Base-by-base conservation (phyloP, 2,797 vertebrate genomes). In the Hozukius guyotensis region DNA sequence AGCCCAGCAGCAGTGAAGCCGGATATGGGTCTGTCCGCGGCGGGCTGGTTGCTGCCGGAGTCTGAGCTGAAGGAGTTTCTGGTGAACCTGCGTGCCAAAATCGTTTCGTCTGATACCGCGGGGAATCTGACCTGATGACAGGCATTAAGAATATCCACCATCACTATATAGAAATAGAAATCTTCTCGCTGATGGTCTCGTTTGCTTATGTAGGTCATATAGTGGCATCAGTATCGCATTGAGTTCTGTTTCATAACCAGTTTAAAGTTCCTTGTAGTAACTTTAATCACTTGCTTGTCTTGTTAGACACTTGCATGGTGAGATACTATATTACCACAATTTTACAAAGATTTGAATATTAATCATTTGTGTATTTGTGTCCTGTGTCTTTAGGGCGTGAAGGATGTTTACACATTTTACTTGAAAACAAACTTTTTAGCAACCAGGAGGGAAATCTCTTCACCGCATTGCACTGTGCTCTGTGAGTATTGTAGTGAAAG, bases 381-480 rank as follows among this genome's bases (percentile, higher is more conserved):
- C 25, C 29, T 74, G 25, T 86, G 31, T 83, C 66, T 62, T 52
- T 72, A 99, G 98, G 98, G 86, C 97, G 96, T 77, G 97, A 97
- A 94, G 97, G 97, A 95, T 99, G 98, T 97, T 97, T 99, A 92
- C 96, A 96, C 90, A 94, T 98, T 96, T 97, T 99, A 97, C 97
- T 99, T 97, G 97, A 99, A 97, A 96, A 97, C 92, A 98, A 97
- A 94, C 95, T 95, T 36, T 97, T 96, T 74, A 88, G 88, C 92
- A 96, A 95, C 72, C 97, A 97, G 91, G 95, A 97, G 87, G 97
- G 97, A 95, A 99, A 98, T 78, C 93, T 95, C 80, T 99, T 99
- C 92, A 98, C 97, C 81, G 97, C 98, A 77, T 96, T 99, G 95
- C 98, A 99, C 96, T 99, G 98, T 97, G 98, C 98, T 95, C 96